Evolutionary conservation across 2,888 invertebrate genomes (phyloP).

Genomic region (Scelioninae gen. 1): DNA sequence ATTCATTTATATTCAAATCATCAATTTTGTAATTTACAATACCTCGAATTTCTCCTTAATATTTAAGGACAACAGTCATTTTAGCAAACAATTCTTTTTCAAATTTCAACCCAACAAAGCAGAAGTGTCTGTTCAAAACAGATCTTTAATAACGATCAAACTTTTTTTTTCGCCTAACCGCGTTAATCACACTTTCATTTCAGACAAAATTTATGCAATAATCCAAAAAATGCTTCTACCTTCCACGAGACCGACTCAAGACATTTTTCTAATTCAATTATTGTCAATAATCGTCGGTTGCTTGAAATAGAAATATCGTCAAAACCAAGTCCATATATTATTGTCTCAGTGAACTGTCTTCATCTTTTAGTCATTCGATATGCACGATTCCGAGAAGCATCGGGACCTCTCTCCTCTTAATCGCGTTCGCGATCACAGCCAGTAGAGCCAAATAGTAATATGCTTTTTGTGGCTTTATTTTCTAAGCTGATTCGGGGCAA

Average conservation of each 20-base stretch:
- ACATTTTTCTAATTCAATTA: slow-evolving; percentile 59
- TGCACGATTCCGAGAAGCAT: slow-evolving; percentile 74
- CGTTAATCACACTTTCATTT: not conserved
- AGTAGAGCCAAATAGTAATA: slow-evolving; percentile 68
- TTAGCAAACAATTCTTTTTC: no score
- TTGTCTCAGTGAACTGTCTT: slow-evolving; percentile 64
- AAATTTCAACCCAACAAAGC: no score
- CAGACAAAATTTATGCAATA: slow-evolving; percentile 38
- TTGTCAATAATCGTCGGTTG: slow-evolving; percentile 36
- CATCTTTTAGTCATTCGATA: slow-evolving; percentile 71
- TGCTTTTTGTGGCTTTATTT: slow-evolving; percentile 69
- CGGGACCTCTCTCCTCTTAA: slow-evolving; percentile 73
- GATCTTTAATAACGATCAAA: not conserved
- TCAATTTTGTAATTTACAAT: no score
- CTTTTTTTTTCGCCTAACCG: not conserved
- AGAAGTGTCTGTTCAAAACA: no score
- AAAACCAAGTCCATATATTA: slow-evolving; percentile 55
- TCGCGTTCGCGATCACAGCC: slow-evolving; percentile 73
- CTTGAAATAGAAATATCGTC: slow-evolving; percentile 57
- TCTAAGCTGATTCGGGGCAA: slow-evolving; percentile 63
- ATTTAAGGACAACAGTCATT: no score
- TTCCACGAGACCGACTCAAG: slow-evolving; percentile 18
- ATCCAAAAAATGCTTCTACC: slow-evolving; percentile 26
- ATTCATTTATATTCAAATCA: no score
- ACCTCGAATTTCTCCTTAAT: no score